Conservation (phyloP, 2,888 invertebrate genomes). For the Hoplodrina blanda region DNA sequence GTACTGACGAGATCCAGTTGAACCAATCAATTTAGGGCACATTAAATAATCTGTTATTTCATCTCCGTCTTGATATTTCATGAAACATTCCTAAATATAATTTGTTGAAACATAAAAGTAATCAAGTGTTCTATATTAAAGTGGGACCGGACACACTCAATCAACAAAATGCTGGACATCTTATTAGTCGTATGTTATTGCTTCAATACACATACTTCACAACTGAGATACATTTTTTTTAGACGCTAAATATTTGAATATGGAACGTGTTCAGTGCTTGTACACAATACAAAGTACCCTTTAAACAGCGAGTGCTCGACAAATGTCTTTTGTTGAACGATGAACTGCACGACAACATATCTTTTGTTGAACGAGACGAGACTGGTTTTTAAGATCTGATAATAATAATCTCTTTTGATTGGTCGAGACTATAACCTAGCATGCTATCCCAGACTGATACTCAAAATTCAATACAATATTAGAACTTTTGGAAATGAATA, state of each 20-base stretch:
- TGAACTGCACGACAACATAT: too few relatives aligned
- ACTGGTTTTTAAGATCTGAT: too few relatives aligned
- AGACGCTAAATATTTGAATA: neutral
- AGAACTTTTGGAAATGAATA: too few relatives aligned
- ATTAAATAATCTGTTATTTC: conserved; percentile 6
- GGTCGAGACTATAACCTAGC: too few relatives aligned
- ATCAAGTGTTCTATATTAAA: conserved; percentile 38
- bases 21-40: conserved; percentile 23
- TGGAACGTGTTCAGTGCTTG: neutral
- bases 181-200: conserved; percentile 18
- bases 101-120: conserved; percentile 44
- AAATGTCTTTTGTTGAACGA: too few relatives aligned
- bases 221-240: neutral
- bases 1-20: conserved; percentile 5
- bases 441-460: too few relatives aligned
- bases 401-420: too few relatives aligned
- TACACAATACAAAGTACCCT: too few relatives aligned
- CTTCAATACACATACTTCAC: conserved; percentile 18
- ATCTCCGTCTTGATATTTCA: conserved; percentile 25
- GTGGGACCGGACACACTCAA: conserved; percentile 43
- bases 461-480: too few relatives aligned
- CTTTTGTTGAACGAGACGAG: too few relatives aligned
- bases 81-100: conserved; percentile 37
- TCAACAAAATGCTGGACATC: conserved; percentile 36
- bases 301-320: too few relatives aligned